phyloP scores from a whole-genome alignment of 2,888 invertebrate genomes.

The Nomada ruficornis region DNA sequence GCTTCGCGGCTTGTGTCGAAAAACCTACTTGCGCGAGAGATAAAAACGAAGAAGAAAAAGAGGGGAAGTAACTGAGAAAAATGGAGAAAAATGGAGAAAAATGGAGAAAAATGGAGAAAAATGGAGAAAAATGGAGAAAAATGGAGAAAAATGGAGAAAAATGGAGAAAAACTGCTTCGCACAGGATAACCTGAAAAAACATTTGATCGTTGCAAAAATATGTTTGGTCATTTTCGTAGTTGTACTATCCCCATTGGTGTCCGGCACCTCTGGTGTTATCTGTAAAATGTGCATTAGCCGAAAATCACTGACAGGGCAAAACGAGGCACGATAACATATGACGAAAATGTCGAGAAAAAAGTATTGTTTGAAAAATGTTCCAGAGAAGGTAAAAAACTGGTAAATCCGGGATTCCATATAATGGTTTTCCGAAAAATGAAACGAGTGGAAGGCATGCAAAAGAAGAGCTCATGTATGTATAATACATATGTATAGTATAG shows the following conservation, averaged over 20 bases:
- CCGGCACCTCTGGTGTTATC: neutral
- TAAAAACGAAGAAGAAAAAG: no score
- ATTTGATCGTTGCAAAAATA: conserved; percentile 40
- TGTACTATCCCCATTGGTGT: conserved; percentile 1
- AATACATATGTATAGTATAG: neutral
- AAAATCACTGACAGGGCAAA: neutral
- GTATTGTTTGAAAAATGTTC: neutral
- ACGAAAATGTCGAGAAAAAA: conserved; percentile 10
- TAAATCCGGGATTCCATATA: no score
- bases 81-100: neutral
- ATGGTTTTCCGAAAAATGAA: neutral
- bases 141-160: no score
- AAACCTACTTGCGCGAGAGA: no score
- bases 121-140: no score
- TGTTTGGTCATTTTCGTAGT: neutral
- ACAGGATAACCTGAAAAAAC: conserved; percentile 52
- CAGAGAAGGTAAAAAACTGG: no score
- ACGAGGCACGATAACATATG: neutral
- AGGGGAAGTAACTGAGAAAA: no score
- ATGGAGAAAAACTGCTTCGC: neutral
- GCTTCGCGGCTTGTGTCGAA: neutral
- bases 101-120: no score
- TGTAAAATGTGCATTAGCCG: conserved; percentile 32
- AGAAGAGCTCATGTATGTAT: neutral
- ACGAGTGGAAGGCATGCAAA: no score